Base-by-base conservation (phyloP, 2,888 invertebrate species). In the Cephus pygmeus region DNA sequence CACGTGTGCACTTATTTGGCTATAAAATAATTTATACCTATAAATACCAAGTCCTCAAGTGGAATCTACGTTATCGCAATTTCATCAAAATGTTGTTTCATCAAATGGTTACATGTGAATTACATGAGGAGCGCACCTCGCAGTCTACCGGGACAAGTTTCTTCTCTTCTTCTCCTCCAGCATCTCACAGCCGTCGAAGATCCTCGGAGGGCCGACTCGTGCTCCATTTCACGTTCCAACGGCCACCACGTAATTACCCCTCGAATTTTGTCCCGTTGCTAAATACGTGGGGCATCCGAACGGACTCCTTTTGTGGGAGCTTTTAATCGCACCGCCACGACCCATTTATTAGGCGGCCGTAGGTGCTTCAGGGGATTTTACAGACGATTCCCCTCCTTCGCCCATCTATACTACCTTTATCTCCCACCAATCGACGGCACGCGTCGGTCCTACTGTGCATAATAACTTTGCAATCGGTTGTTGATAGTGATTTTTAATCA, bases 1-100 rank as follows among this genome's bases (percentile, higher is more conserved):
- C 30, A 76, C 78, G 69, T 75, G 78, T 78, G 74, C 68, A 69
- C 75, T n/a, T 56, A 12, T 15, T 31, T 12, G 34, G 36, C 35
- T 12, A 34, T 11, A 56, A 23, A 23, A 56, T 23, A 56, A 56
- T 56, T 56, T 23, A 56, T 56, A 56, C 23, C 23, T 23, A 23
- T 15, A 6, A 56, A 56, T 4, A 6, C 4, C 9, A 56, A 56
- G 56, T 56, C 9, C 56, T 40, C 9, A 9, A 2, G 9, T 23
- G 56, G 23, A 56, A 56, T 56, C 56, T 23, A 15, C 40, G 40
- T 56, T 56, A 56, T 23, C 56, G 9, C 23, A 56, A 9, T 56
- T 56, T 56, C 23, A 56, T 56, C 23, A 6, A 56, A n/a, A n/a
- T n/a, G n/a, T n/a, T n/a, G n/a, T n/a, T n/a, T n/a, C n/a, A n/a